phyloP scores from a whole-genome alignment of 1,140 invertebrate genomes.

The Brachionus asplanchnoidis region DNA sequence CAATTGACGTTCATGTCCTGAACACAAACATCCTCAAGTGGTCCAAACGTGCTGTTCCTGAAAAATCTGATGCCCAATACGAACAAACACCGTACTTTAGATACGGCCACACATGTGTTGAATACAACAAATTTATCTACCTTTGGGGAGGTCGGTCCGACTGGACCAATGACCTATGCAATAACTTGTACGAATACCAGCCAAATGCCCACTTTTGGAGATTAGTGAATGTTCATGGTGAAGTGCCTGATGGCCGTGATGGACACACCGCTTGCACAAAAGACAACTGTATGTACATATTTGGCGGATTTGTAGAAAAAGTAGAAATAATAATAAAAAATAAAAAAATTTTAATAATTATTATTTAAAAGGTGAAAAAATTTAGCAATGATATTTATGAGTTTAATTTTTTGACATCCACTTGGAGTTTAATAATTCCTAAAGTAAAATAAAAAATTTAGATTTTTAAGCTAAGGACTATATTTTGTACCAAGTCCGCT shows the following conservation, averaged over 20 bases:
- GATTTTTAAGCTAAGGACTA: neutral
- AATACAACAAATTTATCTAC: slow-evolving; percentile 70
- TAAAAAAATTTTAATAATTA: neutral
- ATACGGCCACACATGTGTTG: slow-evolving; percentile 81
- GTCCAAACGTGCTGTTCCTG: slow-evolving; percentile 33
- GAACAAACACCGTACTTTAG: slow-evolving; percentile 57
- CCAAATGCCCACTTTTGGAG: slow-evolving; percentile 67
- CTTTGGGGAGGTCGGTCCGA: slow-evolving; percentile 88
- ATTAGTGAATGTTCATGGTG: slow-evolving; percentile 63
- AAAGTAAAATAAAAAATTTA: slow-evolving; percentile 13
- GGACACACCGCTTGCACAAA: slow-evolving; percentile 82
- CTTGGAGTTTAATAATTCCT: slow-evolving; percentile 12
- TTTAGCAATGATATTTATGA: slow-evolving; percentile 1
- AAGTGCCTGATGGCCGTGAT: slow-evolving; percentile 72
- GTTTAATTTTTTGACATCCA: slow-evolving; percentile 4
- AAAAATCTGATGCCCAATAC: neutral
- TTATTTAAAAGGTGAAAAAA: slow-evolving; percentile 13
- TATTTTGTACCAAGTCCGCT: neutral
- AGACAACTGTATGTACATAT: slow-evolving; percentile 76
- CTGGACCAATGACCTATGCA: slow-evolving; percentile 65
- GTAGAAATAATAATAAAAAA: neutral
- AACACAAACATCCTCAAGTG: slow-evolving; percentile 61
- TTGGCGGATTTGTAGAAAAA: slow-evolving; percentile 66
- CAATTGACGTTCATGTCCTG: slow-evolving; percentile 81
- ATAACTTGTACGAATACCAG: slow-evolving; percentile 72